Conservation (phyloP, 2,888 invertebrate genomes). For the Dryadula phaetusa region DNA sequence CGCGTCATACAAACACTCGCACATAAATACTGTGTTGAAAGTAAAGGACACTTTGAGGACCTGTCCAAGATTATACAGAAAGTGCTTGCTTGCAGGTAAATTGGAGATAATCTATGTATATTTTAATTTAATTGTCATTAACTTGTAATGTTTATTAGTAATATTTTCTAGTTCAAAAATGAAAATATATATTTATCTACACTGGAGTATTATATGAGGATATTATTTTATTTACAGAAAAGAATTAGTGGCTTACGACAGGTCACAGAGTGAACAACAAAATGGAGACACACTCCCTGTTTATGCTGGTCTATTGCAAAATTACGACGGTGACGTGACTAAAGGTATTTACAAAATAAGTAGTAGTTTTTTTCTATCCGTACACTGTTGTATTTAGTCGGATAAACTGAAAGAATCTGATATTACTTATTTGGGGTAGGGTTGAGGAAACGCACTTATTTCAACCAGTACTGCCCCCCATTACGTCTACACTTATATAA, state of each 20-base stretch:
- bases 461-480: too few species aligned
- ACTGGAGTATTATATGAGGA: not conserved
- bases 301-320: conserved; percentile 77
- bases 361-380: too few species aligned
- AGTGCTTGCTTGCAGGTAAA: conserved; percentile 92
- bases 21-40: conserved; percentile 97
- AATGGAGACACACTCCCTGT: conserved; percentile 76
- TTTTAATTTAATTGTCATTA: not conserved
- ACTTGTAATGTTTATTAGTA: too few species aligned
- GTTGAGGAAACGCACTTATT: too few species aligned
- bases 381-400: too few species aligned
- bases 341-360: conserved; percentile 70
- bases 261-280: conserved; percentile 89
- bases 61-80: conserved; percentile 95
- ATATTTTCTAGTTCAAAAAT: too few species aligned
- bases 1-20: conserved; percentile 96
- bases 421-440: too few species aligned
- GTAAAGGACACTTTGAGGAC: conserved; percentile 97
- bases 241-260: conserved; percentile 95
- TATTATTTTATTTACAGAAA: conserved; percentile 71
- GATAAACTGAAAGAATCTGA: too few species aligned
- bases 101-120: not conserved
- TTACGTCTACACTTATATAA: too few species aligned
- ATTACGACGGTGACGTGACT: conserved; percentile 72
- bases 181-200: too few species aligned